Base-by-base conservation (phyloP, 2,797 vertebrate species). In the Gymnoscopelus microlampas region DNA sequence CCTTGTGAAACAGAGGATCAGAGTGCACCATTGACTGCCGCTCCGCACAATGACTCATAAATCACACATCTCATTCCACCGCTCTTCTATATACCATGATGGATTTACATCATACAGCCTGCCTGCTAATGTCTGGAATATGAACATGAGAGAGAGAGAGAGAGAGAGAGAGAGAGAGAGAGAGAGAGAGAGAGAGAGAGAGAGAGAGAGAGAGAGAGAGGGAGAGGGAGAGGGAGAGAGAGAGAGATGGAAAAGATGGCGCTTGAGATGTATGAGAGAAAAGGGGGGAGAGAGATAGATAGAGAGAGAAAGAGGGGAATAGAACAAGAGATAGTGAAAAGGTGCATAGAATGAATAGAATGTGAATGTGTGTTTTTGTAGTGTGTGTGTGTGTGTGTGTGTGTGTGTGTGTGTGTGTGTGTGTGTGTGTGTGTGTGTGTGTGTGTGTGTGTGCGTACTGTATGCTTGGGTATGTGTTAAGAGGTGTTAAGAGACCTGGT, bases 21-120 rank as follows among this genome's bases (percentile, higher is more conserved):
- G 82, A 88, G 90, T 88, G 88, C 88, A 78, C 85, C 89, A 89
- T 89, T 89, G 87, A 91, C 91, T 90, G 88, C 89, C 83, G 54
- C 50, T 76, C 85, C 78, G 80, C 88, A 88, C 90, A 89, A 91
- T 88, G 91, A 91, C 87, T 91, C 88, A 92, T 91, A 91, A 91
- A 92, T 92, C 92, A 90, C 84, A 85, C 73, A 88, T 88, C 91
- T 90, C 85, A 88, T 87, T 85, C 85, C 79, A 73, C 66, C 49
- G 26, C 81, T 80, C 74, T 39, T 44, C 51, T 19, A 23, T 61
- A 66, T 61, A 66, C 19, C 11, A 69, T 92, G 90, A 93, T 92
- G 88, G 87, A 91, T 92, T 91, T 91, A 81, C 82, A 83, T 86
- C 73, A 60, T 19, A 26, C 71, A 78, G 79, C 26, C 32, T 4